phyloP scores from a whole-genome alignment of 2,888 invertebrate species.

The Ochropacha duplaris region DNA sequence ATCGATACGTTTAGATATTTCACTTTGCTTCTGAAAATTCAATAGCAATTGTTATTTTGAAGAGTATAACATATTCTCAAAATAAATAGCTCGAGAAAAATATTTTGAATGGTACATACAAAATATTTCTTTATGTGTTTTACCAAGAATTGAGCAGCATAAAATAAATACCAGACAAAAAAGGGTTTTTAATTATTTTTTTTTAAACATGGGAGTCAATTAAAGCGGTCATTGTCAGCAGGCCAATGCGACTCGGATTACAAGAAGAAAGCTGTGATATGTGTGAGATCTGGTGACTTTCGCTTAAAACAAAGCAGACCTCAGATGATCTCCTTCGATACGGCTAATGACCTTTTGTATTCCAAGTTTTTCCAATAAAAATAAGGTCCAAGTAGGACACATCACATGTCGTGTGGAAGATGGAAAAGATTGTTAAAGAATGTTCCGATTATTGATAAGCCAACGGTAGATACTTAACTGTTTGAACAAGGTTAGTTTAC shows the following conservation, averaged over 20 bases:
- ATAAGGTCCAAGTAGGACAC: conserved; percentile 13
- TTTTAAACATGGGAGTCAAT: background rate
- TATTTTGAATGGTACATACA: background rate
- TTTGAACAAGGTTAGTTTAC: conserved; percentile 3
- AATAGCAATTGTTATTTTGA: background rate
- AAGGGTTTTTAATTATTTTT: background rate
- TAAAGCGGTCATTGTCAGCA: background rate
- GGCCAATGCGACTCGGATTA: conserved; percentile 6
- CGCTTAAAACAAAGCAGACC: conserved; percentile 42
- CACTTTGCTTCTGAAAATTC: background rate
- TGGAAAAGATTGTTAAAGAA: conserved; percentile 21
- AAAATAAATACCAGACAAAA: background rate
- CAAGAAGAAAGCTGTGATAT: conserved; percentile 21
- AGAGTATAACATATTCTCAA: background rate
- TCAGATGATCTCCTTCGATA: conserved; percentile 37
- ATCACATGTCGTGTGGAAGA: conserved; percentile 2
- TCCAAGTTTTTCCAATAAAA: conserved; percentile 26
- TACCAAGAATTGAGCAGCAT: background rate
- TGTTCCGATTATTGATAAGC: conserved; percentile 28
- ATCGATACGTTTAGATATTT: background rate
- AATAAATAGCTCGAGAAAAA: background rate
- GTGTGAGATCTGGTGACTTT: conserved; percentile 44
- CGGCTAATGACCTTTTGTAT: conserved; percentile 39
- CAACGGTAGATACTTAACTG: conserved; percentile 1
- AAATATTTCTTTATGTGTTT: too few relatives aligned